Percentiles rank a stretch among this genome's conserved stretches.
Evolutionary conservation across 1,140 invertebrate species (phyloP).

Genomic region (Halesus radiatus): DNA sequence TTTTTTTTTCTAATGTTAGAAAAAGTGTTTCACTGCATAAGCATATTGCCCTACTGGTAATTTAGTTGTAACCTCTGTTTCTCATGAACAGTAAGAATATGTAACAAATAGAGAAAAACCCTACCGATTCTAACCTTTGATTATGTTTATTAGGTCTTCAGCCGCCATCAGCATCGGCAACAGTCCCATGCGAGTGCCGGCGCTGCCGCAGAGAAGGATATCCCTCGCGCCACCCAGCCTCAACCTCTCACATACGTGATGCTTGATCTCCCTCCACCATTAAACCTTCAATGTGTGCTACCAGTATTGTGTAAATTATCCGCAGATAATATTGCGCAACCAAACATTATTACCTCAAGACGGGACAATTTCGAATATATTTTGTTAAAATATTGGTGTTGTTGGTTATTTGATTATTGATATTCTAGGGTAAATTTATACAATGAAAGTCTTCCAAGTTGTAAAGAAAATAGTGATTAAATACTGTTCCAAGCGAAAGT

Average conservation of each 20-base stretch:
- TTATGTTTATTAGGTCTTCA: conserved; percentile 44
- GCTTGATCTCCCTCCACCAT: not conserved
- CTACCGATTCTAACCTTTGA: not conserved
- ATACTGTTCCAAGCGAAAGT: no score
- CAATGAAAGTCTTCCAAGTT: conserved; percentile 28
- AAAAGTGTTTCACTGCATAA: no score
- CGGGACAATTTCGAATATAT: conserved; percentile 24
- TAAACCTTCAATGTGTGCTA: conserved; percentile 21
- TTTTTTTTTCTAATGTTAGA: no score
- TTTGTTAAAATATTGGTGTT: conserved; percentile 4
- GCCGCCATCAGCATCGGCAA: conserved; percentile 43
- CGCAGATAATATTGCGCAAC: conserved; percentile 3
- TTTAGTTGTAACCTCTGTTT: no score
- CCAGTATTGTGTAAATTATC: not conserved
- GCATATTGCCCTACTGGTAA: no score
- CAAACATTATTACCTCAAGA: conserved; percentile 39
- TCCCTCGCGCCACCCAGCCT: conserved; percentile 47
- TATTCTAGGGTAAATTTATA: conserved; percentile 1
- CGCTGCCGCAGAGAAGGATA: conserved; percentile 32
- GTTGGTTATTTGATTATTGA: conserved; percentile 35
- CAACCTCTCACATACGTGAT: conserved; percentile 36
- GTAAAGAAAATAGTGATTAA: no score
- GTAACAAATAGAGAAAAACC: no score
- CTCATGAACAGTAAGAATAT: no score
- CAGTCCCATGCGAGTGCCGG: conserved; percentile 10